Evolutionary conservation across 2,113 vertebrate genomes (phyloP), one percentile per base, ranked within the genome.

Genomic region (Cochlearius cochlearius): DNA sequence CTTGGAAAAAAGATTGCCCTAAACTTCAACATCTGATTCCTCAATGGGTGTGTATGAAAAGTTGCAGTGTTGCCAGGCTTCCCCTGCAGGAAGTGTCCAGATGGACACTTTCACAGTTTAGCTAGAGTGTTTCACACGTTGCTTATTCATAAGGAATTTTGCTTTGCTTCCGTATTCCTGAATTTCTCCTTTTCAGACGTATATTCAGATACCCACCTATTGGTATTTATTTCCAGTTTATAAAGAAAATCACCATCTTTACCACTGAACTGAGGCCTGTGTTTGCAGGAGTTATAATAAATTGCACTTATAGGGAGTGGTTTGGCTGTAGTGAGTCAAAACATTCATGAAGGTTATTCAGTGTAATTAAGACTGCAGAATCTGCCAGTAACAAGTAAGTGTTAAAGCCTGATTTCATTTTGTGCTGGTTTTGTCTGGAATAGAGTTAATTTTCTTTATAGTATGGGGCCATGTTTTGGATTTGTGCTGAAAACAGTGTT

Each of bases 71-170:
- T 63, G 50, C 88, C 81, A 86, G 45, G 29, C 39, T 60, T 72
- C 34, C 80, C 30, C 18, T 43, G 18, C 50, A 79, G 29, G 62
- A 63, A 83, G 23, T 29, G 73, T 74, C 83, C 94, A 96, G 90
- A 92, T 92, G 96, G 95, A 87, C 60, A 64, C 52, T 94, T 92
- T 81, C 73, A 92, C 80, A 85, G 88, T 95, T 93, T 87, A 95
- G 25, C 52, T 53, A 14, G 81, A 45, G 30, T 67, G 18, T 86
- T 96, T 96, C 83, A 91, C 88, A 68, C 29, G 0, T 75, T 86
- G 5, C n/a, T 92, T 94, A 63, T 77, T 94, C 43, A 34, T 59
- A 45, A 86, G 25, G 16, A 86, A 68, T 76, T 71, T 47, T 79
- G 7, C 38, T 90, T 88, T 88, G 34, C 50, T 73, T 78, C 66